A percentile compares a stretch with the other conserved stretches of the same genome.
phyloP scores from a whole-genome alignment of 2,797 vertebrate genomes.

The Acipenser transmontanus region DNA sequence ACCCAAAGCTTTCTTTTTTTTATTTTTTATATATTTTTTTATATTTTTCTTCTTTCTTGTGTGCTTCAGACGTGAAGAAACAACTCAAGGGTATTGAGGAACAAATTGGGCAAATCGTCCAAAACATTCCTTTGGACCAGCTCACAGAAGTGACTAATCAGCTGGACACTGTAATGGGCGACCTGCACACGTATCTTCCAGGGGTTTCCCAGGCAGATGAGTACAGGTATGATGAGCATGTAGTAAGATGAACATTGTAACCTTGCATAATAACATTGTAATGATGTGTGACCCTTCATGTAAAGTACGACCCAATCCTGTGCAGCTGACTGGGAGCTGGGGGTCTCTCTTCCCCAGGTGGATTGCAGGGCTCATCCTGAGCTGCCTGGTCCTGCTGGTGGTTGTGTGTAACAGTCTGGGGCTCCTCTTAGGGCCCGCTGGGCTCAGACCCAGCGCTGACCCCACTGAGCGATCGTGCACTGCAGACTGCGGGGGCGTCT shows the following conservation, averaged over 20 bases:
- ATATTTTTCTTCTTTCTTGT: not conserved
- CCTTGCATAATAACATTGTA: too few relatives aligned
- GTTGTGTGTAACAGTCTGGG: constrained; percentile 67
- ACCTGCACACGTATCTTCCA: not conserved
- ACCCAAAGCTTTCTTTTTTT: not conserved
- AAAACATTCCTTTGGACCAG: not conserved
- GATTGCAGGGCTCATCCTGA: constrained; percentile 46
- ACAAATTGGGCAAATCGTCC: constrained; percentile 17
- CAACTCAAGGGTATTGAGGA: constrained; percentile 2
- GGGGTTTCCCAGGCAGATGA: constrained; percentile 9
- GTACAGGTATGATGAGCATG: constrained; percentile 30
- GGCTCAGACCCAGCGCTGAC: constrained; percentile 43
- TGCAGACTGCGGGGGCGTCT: constrained; percentile 64
- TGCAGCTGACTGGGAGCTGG: not conserved
- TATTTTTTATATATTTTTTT: not conserved
- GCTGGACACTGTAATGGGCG: not conserved
- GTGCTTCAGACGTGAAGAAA: constrained; percentile 6
- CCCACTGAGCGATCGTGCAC: constrained; percentile 58
- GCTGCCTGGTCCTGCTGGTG: constrained; percentile 67
- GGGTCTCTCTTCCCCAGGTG: constrained; percentile 42
- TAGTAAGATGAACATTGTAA: too few relatives aligned
- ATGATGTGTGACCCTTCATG: not conserved
- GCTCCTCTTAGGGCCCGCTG: constrained; percentile 63
- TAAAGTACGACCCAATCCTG: not conserved
- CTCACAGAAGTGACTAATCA: not conserved